A percentile compares a stretch with the other conserved stretches of the same genome.
phyloP scores from a whole-genome alignment of 2,797 vertebrate genomes.

The Siniperca obscura region DNA sequence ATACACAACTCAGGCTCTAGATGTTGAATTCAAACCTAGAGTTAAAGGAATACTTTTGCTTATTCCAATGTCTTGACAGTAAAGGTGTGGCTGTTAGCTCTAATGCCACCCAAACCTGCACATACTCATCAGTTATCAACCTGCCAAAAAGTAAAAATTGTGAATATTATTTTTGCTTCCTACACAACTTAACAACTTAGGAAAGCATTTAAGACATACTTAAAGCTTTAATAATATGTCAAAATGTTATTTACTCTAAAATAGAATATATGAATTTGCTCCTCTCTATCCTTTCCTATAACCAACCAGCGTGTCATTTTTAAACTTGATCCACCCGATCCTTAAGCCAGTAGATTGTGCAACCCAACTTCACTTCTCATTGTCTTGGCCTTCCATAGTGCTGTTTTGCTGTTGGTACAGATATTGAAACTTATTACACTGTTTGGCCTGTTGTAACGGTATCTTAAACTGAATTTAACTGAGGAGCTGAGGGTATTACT shows the following conservation, averaged over 20 bases:
- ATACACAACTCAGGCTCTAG: not conserved
- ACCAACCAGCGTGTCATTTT: not conserved
- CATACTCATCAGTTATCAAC: not conserved
- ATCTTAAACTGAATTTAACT: not conserved
- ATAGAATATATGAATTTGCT: not conserved
- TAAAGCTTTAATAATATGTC: not conserved
- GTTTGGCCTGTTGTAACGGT: not conserved
- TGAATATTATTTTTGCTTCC: not conserved
- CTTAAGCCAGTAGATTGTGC: not conserved
- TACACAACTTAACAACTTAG: not conserved
- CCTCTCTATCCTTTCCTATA: not conserved
- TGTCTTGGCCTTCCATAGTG: not conserved
- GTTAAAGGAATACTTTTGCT: not conserved
- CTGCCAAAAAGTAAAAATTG: not conserved
- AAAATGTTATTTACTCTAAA: not conserved
- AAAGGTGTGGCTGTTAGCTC: not conserved
- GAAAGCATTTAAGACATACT: not conserved
- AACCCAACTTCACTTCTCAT: not conserved
- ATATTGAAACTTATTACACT: not conserved
- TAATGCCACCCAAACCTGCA: not conserved
- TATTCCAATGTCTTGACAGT: not conserved
- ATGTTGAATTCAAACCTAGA: not conserved
- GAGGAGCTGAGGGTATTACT: not conserved
- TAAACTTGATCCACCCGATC: not conserved
- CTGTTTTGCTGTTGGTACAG: not conserved